Evolutionary conservation across 2,888 invertebrate genomes (phyloP).

Genomic region (Polyommatus icarus): DNA sequence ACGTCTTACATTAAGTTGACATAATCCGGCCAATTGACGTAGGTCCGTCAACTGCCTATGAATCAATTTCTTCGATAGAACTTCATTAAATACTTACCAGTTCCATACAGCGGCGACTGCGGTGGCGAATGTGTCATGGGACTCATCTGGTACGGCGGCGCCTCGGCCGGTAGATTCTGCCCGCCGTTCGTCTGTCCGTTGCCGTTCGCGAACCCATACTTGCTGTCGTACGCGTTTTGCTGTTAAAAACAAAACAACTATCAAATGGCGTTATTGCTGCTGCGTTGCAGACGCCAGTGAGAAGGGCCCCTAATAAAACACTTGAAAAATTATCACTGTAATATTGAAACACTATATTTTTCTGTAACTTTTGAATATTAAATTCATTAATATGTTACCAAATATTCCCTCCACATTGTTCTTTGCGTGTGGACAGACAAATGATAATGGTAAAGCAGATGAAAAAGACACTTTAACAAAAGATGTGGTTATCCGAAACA

Average conservation of each 20-base stretch:
- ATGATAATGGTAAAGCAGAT: slow-evolving; percentile 13
- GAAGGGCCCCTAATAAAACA: neutral
- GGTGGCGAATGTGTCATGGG: slow-evolving; percentile 73
- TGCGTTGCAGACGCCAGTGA: neutral
- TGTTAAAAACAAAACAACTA: slow-evolving; percentile 46
- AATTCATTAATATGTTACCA: neutral
- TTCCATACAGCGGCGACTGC: slow-evolving; percentile 80
- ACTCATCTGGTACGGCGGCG: slow-evolving; percentile 64
- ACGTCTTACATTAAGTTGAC: too few species aligned
- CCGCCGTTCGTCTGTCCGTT: slow-evolving; percentile 56
- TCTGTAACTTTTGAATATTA: neutral
- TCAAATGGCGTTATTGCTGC: neutral
- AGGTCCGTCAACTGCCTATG: too few species aligned
- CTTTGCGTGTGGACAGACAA: neutral
- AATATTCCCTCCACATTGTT: neutral
- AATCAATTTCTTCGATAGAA: neutral
- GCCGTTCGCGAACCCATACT: slow-evolving; percentile 82
- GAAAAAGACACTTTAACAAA: neutral
- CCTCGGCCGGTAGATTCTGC: slow-evolving; percentile 64
- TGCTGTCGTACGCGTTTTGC: slow-evolving; percentile 81
- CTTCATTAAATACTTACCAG: slow-evolving; percentile 50
- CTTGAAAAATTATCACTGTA: neutral
- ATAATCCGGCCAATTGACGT: too few species aligned
- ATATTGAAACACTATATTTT: neutral
- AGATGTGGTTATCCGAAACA: neutral